phyloP scores from a whole-genome alignment of 2,113 vertebrate genomes.

The Balaeniceps rex region DNA sequence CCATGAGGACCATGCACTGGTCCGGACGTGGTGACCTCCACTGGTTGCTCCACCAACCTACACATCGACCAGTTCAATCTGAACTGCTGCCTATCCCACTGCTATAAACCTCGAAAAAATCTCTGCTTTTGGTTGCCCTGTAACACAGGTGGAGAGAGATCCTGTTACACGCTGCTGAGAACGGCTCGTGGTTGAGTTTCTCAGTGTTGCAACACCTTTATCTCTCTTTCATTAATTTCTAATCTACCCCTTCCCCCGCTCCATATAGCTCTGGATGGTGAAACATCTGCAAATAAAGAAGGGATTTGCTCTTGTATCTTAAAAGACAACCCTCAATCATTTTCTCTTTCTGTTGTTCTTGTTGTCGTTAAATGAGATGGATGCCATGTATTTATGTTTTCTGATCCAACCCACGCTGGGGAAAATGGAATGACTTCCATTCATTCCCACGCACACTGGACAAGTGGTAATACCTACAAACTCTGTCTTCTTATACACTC shows the following conservation, averaged over 20 bases:
- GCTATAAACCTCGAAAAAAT: neutral
- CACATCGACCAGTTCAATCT: fast-evolving
- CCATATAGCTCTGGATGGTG: neutral
- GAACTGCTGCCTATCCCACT: fast-evolving
- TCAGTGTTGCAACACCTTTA: neutral
- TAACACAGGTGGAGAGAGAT: neutral
- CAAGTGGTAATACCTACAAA: neutral
- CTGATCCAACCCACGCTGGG: neutral
- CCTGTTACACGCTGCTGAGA: neutral
- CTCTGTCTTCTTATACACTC: neutral
- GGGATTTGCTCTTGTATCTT: neutral
- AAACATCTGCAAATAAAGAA: constrained; percentile 16
- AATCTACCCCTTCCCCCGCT: neutral
- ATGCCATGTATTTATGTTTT: neutral
- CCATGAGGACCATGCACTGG: fast-evolving
- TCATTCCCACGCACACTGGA: neutral
- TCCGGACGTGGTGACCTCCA: neutral
- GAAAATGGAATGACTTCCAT: neutral
- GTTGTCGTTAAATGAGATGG: neutral
- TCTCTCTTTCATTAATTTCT: neutral
- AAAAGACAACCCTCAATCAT: neutral
- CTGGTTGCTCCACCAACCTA: neutral
- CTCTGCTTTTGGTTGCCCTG: neutral
- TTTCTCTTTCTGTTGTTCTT: neutral
- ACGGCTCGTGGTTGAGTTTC: neutral